Conservation (phyloP, 2,113 vertebrate species). For the Mustela nigripes region DNA sequence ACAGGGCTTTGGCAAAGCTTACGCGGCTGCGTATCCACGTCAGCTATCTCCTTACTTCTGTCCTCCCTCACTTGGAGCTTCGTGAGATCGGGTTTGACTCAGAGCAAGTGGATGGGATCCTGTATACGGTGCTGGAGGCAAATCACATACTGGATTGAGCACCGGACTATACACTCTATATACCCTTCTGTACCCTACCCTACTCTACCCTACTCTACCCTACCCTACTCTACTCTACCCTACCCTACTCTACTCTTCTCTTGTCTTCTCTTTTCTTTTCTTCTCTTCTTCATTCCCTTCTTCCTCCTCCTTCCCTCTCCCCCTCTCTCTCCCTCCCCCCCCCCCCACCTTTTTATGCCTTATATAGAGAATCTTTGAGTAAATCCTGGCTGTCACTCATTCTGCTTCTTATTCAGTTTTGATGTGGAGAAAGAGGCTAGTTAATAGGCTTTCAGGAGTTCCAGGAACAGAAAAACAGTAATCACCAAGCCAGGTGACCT, state of each 20-base stretch:
- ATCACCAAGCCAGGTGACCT: slow-evolving; percentile 54
- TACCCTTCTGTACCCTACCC: neutral
- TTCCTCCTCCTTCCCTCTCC: no score
- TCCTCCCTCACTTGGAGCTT: slow-evolving; percentile 91
- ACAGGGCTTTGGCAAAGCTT: slow-evolving; percentile 88
- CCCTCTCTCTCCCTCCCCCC: neutral
- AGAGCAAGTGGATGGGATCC: slow-evolving; percentile 90
- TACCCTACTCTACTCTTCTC: neutral
- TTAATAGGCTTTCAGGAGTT: slow-evolving; percentile 52
- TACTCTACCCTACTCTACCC: neutral
- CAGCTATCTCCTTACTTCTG: slow-evolving; percentile 89
- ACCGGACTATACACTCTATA: slow-evolving; percentile 53
- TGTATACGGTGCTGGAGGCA: slow-evolving; percentile 91
- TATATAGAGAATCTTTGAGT: slow-evolving; percentile 56
- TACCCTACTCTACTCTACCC: neutral
- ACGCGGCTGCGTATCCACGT: slow-evolving; percentile 87
- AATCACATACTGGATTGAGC: slow-evolving; percentile 84
- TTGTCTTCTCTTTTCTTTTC: no score
- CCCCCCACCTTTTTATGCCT: slow-evolving; percentile 59
- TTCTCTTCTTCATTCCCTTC: fast-evolving
- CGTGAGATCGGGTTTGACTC: slow-evolving; percentile 89
- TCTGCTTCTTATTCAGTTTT: slow-evolving; percentile 60
- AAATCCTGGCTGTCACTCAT: slow-evolving; percentile 65
- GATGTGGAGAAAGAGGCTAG: slow-evolving; percentile 55
- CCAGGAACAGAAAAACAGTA: slow-evolving; percentile 59